Percentiles rank a stretch among this genome's conserved stretches.
Evolutionary conservation across 2,113 vertebrate species (phyloP).

Genomic region (Ancistrus triradiatus): DNA sequence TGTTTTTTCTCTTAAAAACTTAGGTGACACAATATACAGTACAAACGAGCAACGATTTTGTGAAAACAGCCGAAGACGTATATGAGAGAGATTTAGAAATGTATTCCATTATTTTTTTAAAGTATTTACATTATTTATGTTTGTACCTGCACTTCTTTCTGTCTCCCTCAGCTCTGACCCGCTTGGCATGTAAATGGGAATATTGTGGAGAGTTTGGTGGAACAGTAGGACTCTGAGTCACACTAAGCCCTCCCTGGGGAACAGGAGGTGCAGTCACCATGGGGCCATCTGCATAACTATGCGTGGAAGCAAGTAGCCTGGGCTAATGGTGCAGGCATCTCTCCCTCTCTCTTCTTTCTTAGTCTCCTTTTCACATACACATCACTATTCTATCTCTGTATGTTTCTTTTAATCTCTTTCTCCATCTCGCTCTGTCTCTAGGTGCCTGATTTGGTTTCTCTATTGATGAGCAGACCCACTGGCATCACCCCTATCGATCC

Average conservation of each 20-base stretch:
- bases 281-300: conserved; percentile 34
- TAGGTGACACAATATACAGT: too few relatives aligned
- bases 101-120: too few relatives aligned
- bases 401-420: conserved; percentile 22
- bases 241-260: conserved; percentile 29
- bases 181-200: conserved; percentile 29
- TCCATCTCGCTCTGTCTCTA: conserved; percentile 28
- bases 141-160: too few relatives aligned
- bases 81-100: too few relatives aligned
- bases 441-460: conserved; percentile 44
- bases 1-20: too few relatives aligned
- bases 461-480: conserved; percentile 32
- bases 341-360: conserved; percentile 11
- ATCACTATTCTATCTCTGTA: conserved; percentile 11
- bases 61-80: too few relatives aligned
- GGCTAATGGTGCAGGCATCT: conserved; percentile 34
- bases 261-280: conserved; percentile 30
- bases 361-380: conserved; percentile 25
- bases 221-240: conserved; percentile 14
- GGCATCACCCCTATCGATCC: conserved; percentile 42
- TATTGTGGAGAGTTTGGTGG: neutral
- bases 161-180: too few relatives aligned
- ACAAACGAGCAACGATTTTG: too few relatives aligned
- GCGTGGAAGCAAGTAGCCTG: conserved; percentile 9
- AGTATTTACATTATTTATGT: too few relatives aligned